Base-by-base conservation (phyloP, 2,113 vertebrate species). In the Brachyhypopomus gauderio region DNA sequence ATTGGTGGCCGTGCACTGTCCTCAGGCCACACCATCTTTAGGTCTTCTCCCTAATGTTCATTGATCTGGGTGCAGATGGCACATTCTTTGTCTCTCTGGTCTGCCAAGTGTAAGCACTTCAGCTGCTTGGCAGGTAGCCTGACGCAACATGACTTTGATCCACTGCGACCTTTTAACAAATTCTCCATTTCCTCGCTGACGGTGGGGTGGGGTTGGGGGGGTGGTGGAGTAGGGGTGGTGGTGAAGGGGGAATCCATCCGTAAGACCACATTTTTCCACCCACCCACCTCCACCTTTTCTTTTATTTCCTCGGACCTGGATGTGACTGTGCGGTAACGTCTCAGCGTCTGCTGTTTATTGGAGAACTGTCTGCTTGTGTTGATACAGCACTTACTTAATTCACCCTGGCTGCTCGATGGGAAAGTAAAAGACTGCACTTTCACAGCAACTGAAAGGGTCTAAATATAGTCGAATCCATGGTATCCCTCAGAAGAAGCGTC, bases 151-250 rank as follows among this genome's bases (percentile, higher is more conserved):
- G 88, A 92, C 90, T 92, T 89, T 92, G 90, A 92, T 90, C 88
- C 88, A 92, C 88, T 87, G 89, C 81, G 87, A 92, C 92, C 91
- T 93, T 92, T 91, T 88, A 91, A 91, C 88, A 91, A 91, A 92
- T 91, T 90, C 90, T 87, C 85, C 75, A 88, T 89, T 92, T 91
- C 89, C 90, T 89, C 86, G 78, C 84, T 79, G 82, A 87, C 82
- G 64, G 67, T 1, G 45, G 76, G 69, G 60, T 62, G 79, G 80
- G 86, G 81, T 1, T 2, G 30, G 64, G 56, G 67, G 2, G 45
- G 76, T 62, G 60, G 72, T 77, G 78, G 86, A 80, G 84, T 82
- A 85, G 86, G 86, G 85, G 78, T 60, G 60, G 78, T 60, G 60
- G 75, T 79, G 75, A 66, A 76, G 41, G 17, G 8, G 79, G 38